Base-by-base conservation (phyloP, 2,113 vertebrate species). In the Paradoxurus hermaphroditus region DNA sequence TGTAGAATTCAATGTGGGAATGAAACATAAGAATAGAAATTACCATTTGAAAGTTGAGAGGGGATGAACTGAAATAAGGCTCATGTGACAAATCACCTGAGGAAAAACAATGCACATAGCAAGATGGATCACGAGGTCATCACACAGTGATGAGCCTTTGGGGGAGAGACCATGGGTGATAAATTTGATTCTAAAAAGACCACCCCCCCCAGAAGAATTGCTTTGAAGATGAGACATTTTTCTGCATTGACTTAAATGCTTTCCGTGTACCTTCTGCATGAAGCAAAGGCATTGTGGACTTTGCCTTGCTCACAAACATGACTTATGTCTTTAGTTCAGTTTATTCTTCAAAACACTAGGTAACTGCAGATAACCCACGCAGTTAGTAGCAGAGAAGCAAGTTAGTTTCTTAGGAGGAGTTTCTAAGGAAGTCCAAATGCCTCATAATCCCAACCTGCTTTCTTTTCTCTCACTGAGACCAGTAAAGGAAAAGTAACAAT, bases 11-110 rank as follows among this genome's bases (percentile, higher is more conserved):
- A 97, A 70, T 9, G 5, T 13, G 36, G 4, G 23, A 39, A 96
- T 82, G 89, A 88, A 94, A 97, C 98, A 94, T 94, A 91, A 97
- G 88, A 34, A 95, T 82, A 49, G 41, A 51, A 86, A 81, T 93
- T 94, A 94, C 36, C 65, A 79, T 86, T 97, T 97, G 73, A 97
- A 27, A 63, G 23, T 67, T 72, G 91, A 94, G 73, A 94, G 63
- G 63, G 5, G 39, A 79, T 90, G 90, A 95, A 67, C 12, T 81
- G 93, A 97, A 95, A 97, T 11, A 67, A 96, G 81, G 1, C 27
- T 91, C 14, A 4, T 15, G 87, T 63, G 85, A 91, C 93, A 94
- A 95, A 97, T 77, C 39, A 94, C 88, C 86, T 67, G 93, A 95
- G 89, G 93, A 85, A 95, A 97, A 91, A 87, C 39, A 96, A 77